Conservation (phyloP, 2,797 vertebrate species). For the Pseudomugil tenellus region DNA sequence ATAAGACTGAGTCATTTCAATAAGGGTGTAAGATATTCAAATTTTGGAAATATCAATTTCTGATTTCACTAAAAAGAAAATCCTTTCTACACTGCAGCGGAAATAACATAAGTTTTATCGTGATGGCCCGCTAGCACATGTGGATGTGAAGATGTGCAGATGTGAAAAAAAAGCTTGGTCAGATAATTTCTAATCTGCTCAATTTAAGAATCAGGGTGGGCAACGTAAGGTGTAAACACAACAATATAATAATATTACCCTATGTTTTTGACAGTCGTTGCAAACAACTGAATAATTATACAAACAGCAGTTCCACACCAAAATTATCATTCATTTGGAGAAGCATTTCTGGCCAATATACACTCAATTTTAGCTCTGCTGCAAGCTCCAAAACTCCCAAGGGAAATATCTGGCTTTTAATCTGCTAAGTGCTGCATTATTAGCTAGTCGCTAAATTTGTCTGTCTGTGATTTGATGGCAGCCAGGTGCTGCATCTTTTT, state of each 20-base stretch:
- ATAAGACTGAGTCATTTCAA: not conserved
- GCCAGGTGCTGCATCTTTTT: slow-evolving; percentile 9
- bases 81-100: too few species aligned
- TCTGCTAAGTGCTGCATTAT: slow-evolving; percentile 32
- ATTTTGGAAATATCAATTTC: not conserved
- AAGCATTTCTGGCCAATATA: slow-evolving; percentile 13
- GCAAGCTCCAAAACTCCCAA: slow-evolving; percentile 14
- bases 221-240: slow-evolving; percentile 22
- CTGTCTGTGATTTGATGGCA: slow-evolving; percentile 23
- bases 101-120: slow-evolving; percentile 4
- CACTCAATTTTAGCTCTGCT: slow-evolving; percentile 32
- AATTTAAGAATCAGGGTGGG: slow-evolving; percentile 14
- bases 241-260: slow-evolving; percentile 33
- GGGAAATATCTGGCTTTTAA: slow-evolving; percentile 26
- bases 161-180: not conserved
- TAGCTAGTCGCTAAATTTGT: slow-evolving; percentile 24
- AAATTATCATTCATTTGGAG: slow-evolving; percentile 31
- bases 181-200: slow-evolving; percentile 7
- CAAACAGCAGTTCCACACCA: slow-evolving; percentile 11
- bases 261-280: slow-evolving; percentile 20
- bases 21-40: not conserved
- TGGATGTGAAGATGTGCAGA: not conserved
- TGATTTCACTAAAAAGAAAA: not conserved
- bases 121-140: not conserved
- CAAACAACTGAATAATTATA: slow-evolving; percentile 45